Evolutionary conservation across 1,140 invertebrate genomes (phyloP).

Genomic region (Sinella curviseta): DNA sequence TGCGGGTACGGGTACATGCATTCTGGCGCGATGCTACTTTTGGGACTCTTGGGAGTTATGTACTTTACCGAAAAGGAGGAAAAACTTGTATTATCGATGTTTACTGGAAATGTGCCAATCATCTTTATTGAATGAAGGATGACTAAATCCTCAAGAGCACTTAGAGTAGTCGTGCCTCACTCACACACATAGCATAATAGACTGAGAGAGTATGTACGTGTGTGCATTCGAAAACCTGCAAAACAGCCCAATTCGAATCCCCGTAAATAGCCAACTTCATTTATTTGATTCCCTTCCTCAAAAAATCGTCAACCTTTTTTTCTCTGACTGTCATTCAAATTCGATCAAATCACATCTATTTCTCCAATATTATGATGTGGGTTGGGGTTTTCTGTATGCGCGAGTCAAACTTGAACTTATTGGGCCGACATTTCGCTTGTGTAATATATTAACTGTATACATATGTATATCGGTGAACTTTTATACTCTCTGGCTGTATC

Average conservation of each 20-base stretch:
- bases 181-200: not conserved
- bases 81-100: not conserved
- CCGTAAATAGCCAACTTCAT: not conserved
- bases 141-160: slow-evolving; percentile 2
- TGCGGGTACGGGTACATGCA: no score
- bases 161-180: not conserved
- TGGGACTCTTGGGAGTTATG: not conserved
- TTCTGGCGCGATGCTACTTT: not conserved
- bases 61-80: not conserved
- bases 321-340: not conserved
- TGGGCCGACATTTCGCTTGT: not conserved
- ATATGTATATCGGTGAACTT: no score
- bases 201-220: not conserved
- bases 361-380: not conserved
- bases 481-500: no score
- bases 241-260: not conserved
- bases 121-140: slow-evolving; percentile 23
- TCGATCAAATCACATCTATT: slow-evolving; percentile 26
- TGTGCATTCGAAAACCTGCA: not conserved
- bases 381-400: not conserved
- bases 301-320: slow-evolving; percentile 5
- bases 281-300: slow-evolving; percentile 8
- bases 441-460: no score
- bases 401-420: not conserved
- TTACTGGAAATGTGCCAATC: slow-evolving; percentile 25